phyloP scores from a whole-genome alignment of 2,113 vertebrate species.

The Gavialis gangeticus region DNA sequence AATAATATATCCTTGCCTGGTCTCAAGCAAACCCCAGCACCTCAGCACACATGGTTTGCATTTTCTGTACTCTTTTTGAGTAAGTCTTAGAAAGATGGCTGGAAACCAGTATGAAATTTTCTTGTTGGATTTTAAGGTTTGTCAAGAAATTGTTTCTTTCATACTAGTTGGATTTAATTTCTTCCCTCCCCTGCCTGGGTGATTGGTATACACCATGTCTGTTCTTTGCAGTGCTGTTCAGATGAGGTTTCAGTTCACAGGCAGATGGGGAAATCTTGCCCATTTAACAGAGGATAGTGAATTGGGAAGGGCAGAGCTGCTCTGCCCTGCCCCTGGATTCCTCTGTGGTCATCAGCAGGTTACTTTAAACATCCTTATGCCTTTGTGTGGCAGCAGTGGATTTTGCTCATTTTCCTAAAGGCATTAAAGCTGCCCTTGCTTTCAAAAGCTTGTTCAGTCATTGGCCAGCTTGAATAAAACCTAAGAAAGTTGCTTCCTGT shows the following conservation, averaged over 20 bases:
- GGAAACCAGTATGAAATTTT: conserved; percentile 56
- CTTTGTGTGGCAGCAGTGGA: too few relatives aligned
- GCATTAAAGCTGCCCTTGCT: fast-evolving
- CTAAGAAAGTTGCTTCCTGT: neutral
- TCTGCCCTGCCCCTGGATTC: neutral
- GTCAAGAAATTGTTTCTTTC: conserved; percentile 47
- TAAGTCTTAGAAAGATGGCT: conserved; percentile 49
- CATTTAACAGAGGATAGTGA: neutral
- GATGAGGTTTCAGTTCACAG: conserved; percentile 26
- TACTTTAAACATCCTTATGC: neutral
- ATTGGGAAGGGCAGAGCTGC: neutral
- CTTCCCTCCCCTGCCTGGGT: conserved; percentile 57
- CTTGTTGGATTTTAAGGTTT: conserved; percentile 55
- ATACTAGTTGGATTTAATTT: conserved; percentile 44
- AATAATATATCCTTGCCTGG: conserved; percentile 50
- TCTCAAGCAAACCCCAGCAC: conserved; percentile 59
- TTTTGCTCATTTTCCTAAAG: neutral
- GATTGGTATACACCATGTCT: neutral
- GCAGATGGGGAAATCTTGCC: neutral
- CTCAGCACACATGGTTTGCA: conserved; percentile 52
- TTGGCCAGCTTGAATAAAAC: neutral
- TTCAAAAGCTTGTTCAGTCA: neutral
- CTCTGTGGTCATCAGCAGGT: conserved; percentile 23
- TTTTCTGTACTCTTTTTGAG: conserved; percentile 61
- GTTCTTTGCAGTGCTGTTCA: conserved; percentile 30